Evolutionary conservation across 2,113 vertebrate species (phyloP).

Genomic region (Saguinus midas): DNA sequence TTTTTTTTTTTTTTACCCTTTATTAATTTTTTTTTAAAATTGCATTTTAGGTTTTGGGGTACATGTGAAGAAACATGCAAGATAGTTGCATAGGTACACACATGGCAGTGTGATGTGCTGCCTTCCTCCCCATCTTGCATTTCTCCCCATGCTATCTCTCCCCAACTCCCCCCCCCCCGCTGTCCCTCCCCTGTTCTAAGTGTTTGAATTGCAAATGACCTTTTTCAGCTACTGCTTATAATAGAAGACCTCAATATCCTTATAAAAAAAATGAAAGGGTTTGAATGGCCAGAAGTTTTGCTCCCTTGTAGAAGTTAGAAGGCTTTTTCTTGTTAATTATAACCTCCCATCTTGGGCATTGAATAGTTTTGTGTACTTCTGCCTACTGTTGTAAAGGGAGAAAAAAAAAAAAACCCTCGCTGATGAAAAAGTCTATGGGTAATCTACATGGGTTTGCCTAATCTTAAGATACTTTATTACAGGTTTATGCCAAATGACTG

Average conservation of each 20-base stretch:
- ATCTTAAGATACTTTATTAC: conserved; percentile 22
- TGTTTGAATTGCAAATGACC: background rate
- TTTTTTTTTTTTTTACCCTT: background rate
- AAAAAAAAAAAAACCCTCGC: background rate
- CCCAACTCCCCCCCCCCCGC: no score
- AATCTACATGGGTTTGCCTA: background rate
- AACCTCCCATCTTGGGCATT: background rate
- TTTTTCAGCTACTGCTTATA: background rate
- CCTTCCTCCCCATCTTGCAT: no score
- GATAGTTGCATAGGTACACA: no score
- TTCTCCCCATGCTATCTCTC: no score
- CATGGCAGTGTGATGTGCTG: no score
- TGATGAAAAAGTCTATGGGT: background rate
- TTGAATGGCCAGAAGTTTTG: background rate
- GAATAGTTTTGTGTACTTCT: background rate
- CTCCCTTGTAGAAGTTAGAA: background rate
- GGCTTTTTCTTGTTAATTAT: background rate
- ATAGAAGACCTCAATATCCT: background rate
- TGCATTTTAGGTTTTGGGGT: no score
- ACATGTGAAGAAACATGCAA: no score
- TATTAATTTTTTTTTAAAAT: background rate
- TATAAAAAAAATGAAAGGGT: background rate
- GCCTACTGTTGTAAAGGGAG: conserved; percentile 15
- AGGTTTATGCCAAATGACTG: background rate
- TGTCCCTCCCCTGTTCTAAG: background rate